Evolutionary conservation across 2,888 invertebrate species (phyloP).

Genomic region (Idaea dimidiata): DNA sequence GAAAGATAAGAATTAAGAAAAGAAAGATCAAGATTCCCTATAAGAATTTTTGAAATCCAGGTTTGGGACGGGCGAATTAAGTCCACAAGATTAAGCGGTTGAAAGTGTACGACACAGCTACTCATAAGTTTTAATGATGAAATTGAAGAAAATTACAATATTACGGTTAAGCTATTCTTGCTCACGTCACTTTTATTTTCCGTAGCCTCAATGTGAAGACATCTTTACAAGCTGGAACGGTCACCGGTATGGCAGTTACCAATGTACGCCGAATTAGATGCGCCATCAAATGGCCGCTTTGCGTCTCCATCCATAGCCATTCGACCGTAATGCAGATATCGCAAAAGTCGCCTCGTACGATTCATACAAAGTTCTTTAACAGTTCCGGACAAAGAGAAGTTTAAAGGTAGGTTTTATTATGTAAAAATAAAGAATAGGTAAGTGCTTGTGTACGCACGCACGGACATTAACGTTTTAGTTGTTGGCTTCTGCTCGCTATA

Average conservation of each 20-base stretch:
- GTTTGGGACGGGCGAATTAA: too few species aligned
- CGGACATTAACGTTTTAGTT: too few species aligned
- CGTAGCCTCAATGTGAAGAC: not conserved
- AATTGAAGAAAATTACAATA: not conserved
- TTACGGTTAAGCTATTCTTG: not conserved
- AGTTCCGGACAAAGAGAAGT: not conserved
- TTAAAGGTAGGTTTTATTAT: not conserved
- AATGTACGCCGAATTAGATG: slow-evolving; percentile 31
- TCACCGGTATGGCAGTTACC: slow-evolving; percentile 28
- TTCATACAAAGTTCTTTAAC: not conserved
- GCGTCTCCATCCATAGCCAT: slow-evolving; percentile 50
- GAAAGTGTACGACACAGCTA: too few species aligned
- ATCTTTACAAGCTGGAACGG: slow-evolving; percentile 3
- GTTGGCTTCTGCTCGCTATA: too few species aligned
- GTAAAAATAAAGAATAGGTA: too few species aligned
- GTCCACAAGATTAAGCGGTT: too few species aligned
- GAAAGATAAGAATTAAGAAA: too few species aligned
- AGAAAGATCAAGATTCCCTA: too few species aligned
- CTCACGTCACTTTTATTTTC: not conserved
- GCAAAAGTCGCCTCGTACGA: slow-evolving; percentile 42
- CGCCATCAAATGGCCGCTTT: slow-evolving; percentile 57
- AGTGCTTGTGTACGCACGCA: too few species aligned
- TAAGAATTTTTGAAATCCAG: too few species aligned
- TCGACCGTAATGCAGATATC: slow-evolving; percentile 50
- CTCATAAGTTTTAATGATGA: too few species aligned